Evolutionary conservation across 1,140 invertebrate species (phyloP).

Genomic region (Macrobrachium rosenbergii): DNA sequence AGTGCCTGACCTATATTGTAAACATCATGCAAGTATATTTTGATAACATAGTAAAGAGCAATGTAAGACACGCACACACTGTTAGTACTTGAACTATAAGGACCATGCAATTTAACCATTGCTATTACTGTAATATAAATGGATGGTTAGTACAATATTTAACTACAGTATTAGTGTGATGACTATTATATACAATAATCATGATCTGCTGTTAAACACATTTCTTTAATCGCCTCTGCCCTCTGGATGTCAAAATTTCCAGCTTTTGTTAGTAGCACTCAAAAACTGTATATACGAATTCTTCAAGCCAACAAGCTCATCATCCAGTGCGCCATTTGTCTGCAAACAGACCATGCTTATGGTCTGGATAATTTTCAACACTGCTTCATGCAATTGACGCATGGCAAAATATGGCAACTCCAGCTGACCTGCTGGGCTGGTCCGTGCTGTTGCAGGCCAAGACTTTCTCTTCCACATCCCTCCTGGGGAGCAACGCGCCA

Average conservation of each 20-base stretch:
- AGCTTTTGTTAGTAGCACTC: constrained; percentile 28
- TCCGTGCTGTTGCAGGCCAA: constrained; percentile 52
- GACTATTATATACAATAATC: constrained; percentile 28
- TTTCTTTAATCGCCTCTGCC: constrained; percentile 8
- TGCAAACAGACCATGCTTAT: constrained; percentile 33
- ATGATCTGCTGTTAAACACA: constrained; percentile 10
- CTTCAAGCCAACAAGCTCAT: constrained; percentile 26
- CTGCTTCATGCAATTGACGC: constrained; percentile 13
- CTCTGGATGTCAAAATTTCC: constrained; percentile 25
- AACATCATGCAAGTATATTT: no score
- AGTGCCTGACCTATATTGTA: no score
- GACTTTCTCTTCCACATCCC: constrained; percentile 32
- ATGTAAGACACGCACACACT: no score
- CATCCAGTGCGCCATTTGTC: constrained; percentile 30
- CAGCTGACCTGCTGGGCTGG: constrained; percentile 47
- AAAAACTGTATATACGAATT: constrained; percentile 13
- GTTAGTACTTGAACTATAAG: no score
- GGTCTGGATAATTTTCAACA: constrained; percentile 20
- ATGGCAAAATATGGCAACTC: constrained; percentile 35
- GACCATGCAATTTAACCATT: no score
- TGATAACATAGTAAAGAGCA: no score
- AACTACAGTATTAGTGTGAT: constrained; percentile 22
- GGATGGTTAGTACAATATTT: no score
- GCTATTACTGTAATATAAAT: no score
- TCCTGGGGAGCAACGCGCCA: constrained; percentile 70